Evolutionary conservation across 2,888 invertebrate genomes (phyloP).

Genomic region (Dysmachus trigonus): DNA sequence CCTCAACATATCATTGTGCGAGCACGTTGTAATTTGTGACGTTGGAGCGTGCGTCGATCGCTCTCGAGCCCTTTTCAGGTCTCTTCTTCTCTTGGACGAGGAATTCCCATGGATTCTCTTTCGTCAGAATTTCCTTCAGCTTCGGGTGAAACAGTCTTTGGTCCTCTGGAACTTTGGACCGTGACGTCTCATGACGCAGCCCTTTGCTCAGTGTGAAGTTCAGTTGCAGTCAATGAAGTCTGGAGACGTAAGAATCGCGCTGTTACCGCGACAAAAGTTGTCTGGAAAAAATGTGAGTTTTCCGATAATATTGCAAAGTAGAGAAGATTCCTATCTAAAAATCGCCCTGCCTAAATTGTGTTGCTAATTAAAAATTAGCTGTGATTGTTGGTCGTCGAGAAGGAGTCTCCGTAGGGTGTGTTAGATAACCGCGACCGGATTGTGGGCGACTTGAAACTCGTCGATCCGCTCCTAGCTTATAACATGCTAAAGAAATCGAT

Average conservation of each 20-base stretch:
- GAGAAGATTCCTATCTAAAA: not conserved
- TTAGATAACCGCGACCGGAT: not conserved
- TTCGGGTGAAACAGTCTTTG: not conserved
- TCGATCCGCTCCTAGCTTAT: not conserved
- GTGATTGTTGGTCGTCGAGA: conserved; percentile 27
- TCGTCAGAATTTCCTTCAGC: not conserved
- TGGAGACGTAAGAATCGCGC: conserved; percentile 62
- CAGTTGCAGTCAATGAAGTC: conserved; percentile 48
- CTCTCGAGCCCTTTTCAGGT: not conserved
- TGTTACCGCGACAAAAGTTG: conserved; percentile 65
- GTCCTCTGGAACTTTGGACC: conserved; percentile 4
- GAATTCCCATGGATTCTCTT: not conserved
- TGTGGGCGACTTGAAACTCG: not conserved
- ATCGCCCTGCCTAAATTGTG: not conserved
- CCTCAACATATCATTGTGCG: not conserved
- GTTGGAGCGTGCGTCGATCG: too few relatives aligned
- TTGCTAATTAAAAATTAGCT: not conserved
- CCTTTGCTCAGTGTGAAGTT: not conserved
- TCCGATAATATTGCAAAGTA: conserved; percentile 7
- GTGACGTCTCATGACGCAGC: conserved; percentile 20
- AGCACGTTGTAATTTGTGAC: not conserved
- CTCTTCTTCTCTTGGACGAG: not conserved
- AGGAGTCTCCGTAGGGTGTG: conserved; percentile 38
- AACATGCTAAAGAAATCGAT: conserved; percentile 9
- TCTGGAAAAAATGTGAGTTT: conserved; percentile 65